Percentiles rank a stretch among this genome's conserved stretches.
Conservation (phyloP, 2,888 invertebrate species). For the Eupsilia transversa region DNA sequence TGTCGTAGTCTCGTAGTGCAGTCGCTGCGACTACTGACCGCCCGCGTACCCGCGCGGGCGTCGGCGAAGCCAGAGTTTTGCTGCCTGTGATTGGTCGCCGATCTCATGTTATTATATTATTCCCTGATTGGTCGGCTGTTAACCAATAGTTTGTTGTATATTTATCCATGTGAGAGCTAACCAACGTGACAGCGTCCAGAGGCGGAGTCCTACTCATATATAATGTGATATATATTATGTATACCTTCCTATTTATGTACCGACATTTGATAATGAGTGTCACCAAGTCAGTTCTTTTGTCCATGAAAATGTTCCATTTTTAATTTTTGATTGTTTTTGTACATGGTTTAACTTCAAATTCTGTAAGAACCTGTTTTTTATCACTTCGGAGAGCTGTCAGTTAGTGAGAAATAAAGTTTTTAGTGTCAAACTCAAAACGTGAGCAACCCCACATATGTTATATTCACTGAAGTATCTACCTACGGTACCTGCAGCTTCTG, state of each 20-base stretch:
- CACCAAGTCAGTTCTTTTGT: not conserved
- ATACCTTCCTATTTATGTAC: not conserved
- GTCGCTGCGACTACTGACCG: not conserved
- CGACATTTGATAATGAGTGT: not conserved
- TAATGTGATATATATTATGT: slow-evolving; percentile 5
- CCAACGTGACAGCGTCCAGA: slow-evolving; percentile 19
- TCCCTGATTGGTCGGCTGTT: slow-evolving; percentile 59
- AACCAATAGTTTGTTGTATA: slow-evolving; percentile 60
- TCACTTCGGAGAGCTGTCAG: not conserved
- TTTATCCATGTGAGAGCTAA: slow-evolving; percentile 26
- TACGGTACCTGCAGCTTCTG: not conserved
- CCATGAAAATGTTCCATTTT: not conserved
- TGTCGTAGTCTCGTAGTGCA: not conserved
- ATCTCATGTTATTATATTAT: slow-evolving; percentile 46
- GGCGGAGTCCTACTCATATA: slow-evolving; percentile 14
- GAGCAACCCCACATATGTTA: not conserved
- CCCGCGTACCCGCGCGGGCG: not conserved
- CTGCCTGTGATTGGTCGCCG: slow-evolving; percentile 50
- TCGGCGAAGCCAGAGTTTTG: not conserved
- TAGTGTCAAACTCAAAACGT: not conserved
- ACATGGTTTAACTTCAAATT: not conserved
- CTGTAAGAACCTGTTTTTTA: not conserved
- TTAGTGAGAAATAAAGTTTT: not conserved
- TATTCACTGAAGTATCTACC: not conserved
- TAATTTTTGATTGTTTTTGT: not conserved